Percentiles rank a stretch among this genome's conserved stretches.
These are phyloP conservation scores for Sycophila sp. DNA, from an alignment of 1,140 invertebrate species.

Conservation along the genomic window DNA sequence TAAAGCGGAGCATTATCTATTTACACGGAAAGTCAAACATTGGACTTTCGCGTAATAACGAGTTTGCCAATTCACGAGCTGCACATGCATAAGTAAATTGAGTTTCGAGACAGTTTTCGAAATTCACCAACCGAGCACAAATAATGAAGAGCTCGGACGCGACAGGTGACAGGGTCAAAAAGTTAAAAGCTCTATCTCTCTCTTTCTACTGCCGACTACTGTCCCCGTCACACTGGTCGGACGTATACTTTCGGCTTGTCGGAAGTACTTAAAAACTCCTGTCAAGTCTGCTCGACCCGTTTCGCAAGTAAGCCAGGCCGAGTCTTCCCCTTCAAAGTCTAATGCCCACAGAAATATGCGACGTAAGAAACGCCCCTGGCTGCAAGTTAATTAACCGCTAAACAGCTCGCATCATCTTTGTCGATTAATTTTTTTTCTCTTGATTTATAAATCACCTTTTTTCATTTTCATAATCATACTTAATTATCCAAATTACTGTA, in stretches of 20 bases:
- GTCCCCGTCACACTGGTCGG: background rate
- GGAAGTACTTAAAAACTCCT: slow-evolving; percentile 50
- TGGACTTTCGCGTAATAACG: background rate
- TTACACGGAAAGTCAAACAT: background rate
- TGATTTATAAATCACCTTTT: background rate
- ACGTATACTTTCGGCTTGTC: slow-evolving; percentile 27
- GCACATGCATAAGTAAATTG: background rate
- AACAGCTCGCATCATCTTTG: background rate
- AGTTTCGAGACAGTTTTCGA: slow-evolving; percentile 4
- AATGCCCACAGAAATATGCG: slow-evolving; percentile 9
- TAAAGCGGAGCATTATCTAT: background rate
- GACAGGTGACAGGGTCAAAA: slow-evolving; percentile 55
- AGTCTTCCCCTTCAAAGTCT: background rate
- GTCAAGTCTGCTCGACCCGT: slow-evolving; percentile 53
- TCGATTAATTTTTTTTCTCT: background rate
- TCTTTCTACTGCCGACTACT: slow-evolving; percentile 24
- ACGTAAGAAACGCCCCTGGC: slow-evolving; percentile 3
- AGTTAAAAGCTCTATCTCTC: slow-evolving; percentile 49
- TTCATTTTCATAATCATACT: background rate
- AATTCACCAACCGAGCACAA: background rate
- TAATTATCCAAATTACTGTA: background rate
- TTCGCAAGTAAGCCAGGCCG: slow-evolving; percentile 37
- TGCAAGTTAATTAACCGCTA: slow-evolving; percentile 30
- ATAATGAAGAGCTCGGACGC: slow-evolving; percentile 35
- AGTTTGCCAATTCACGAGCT: background rate